Evolutionary conservation across 1,140 invertebrate species (phyloP).

Genomic region (Lethrus apterus): DNA sequence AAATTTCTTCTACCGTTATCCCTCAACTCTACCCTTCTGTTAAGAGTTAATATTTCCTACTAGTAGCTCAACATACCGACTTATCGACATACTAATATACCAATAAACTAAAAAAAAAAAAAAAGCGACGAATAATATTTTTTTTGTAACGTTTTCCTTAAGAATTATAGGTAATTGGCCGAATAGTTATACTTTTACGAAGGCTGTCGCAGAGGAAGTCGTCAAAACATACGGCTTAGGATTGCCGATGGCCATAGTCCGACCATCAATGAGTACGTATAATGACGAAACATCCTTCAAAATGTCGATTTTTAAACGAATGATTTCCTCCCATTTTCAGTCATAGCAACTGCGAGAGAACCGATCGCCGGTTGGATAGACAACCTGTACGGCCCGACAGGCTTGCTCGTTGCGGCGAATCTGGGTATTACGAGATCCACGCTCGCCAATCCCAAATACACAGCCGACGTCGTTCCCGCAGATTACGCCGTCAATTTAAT

Average conservation of each 20-base stretch:
- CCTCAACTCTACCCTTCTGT: no score
- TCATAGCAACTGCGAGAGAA: slow-evolving; percentile 66
- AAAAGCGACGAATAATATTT: no score
- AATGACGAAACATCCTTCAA: background rate
- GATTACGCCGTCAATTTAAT: slow-evolving; percentile 70
- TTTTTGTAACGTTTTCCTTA: no score
- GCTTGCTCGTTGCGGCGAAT: slow-evolving; percentile 46
- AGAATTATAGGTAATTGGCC: slow-evolving; percentile 53
- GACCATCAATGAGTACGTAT: slow-evolving; percentile 63
- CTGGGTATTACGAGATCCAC: slow-evolving; percentile 62
- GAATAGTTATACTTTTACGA: slow-evolving; percentile 81
- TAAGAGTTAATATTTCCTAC: no score
- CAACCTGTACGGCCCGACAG: slow-evolving; percentile 72
- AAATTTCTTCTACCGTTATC: no score
- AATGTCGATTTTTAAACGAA: background rate
- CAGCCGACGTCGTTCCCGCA: slow-evolving; percentile 69
- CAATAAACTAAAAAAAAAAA: no score
- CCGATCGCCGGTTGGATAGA: slow-evolving; percentile 69
- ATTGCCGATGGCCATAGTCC: slow-evolving; percentile 65
- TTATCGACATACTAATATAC: no score
- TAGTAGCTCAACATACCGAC: no score
- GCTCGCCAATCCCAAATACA: slow-evolving; percentile 47
- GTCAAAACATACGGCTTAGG: slow-evolving; percentile 55
- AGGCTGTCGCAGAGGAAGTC: slow-evolving; percentile 70
- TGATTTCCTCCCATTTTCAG: slow-evolving; percentile 38